These are phyloP conservation scores for Squalus acanthias DNA, from an alignment of 2,797 vertebrate species.

Conservation along the genomic window DNA sequence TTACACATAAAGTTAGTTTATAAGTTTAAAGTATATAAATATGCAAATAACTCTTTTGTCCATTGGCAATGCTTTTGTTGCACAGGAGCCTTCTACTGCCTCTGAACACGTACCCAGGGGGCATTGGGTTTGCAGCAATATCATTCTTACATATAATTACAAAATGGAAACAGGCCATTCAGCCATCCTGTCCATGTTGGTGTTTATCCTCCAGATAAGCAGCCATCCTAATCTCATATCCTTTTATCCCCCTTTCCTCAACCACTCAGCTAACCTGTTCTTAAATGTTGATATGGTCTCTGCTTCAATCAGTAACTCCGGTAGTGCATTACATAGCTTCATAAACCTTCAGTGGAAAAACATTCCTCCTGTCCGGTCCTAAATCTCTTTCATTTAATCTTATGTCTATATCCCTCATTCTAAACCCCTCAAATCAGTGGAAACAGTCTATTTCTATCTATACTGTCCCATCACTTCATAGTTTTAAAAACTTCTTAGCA, in stretches of 20 bases:
- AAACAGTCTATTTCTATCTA: not conserved
- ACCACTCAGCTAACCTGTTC: not conserved
- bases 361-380: not conserved
- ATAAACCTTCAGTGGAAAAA: not conserved
- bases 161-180: not conserved
- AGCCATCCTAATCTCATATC: not conserved
- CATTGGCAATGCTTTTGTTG: not conserved
- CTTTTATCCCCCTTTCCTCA: not conserved
- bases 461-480: no score
- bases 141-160: not conserved
- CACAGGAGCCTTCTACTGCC: not conserved
- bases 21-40: not conserved
- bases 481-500: not conserved
- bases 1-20: not conserved
- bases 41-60: not conserved
- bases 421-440: not conserved
- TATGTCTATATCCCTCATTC: not conserved
- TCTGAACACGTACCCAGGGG: not conserved
- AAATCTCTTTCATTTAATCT: not conserved
- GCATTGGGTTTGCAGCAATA: not conserved
- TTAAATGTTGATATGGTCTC: not conserved
- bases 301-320: not conserved
- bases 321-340: not conserved
- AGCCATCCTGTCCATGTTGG: not conserved
- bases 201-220: not conserved